Evolutionary conservation across 2,113 vertebrate species (phyloP).

Genomic region (Melanerpes formicivorus): DNA sequence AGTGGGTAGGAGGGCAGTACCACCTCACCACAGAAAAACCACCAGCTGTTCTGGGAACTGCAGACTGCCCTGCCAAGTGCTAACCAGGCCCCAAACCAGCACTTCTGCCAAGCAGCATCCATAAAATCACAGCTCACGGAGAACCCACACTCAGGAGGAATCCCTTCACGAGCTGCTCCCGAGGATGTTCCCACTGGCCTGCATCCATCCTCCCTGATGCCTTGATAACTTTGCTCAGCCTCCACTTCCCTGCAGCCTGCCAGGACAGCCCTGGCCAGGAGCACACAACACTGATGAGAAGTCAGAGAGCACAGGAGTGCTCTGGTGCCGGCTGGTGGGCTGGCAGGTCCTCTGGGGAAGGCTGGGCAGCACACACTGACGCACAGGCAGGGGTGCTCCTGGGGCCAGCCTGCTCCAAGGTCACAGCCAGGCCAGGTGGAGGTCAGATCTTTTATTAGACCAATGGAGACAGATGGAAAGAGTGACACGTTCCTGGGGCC

Average conservation of each 20-base stretch:
- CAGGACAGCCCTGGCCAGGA: background rate
- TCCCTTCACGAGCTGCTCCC: background rate
- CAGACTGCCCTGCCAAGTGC: background rate
- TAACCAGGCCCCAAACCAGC: background rate
- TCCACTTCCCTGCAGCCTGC: background rate
- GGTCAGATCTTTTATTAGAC: constrained; percentile 59
- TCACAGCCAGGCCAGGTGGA: background rate
- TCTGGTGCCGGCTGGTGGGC: accelerated
- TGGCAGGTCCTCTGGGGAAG: background rate
- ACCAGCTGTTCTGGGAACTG: background rate
- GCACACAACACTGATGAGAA: background rate
- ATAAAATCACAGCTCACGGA: background rate
- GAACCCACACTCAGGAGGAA: background rate
- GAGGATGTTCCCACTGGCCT: background rate
- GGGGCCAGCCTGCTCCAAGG: constrained; percentile 2
- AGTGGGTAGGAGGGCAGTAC: background rate
- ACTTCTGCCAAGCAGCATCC: background rate
- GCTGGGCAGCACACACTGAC: background rate
- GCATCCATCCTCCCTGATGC: background rate
- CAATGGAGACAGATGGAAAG: constrained; percentile 9
- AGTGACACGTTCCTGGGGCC: background rate
- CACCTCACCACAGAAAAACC: background rate
- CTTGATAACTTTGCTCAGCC: background rate
- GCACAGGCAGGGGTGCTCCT: background rate
- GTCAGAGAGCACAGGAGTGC: accelerated